Conservation (phyloP, 2,797 vertebrate species). For the Merluccius polli region DNA sequence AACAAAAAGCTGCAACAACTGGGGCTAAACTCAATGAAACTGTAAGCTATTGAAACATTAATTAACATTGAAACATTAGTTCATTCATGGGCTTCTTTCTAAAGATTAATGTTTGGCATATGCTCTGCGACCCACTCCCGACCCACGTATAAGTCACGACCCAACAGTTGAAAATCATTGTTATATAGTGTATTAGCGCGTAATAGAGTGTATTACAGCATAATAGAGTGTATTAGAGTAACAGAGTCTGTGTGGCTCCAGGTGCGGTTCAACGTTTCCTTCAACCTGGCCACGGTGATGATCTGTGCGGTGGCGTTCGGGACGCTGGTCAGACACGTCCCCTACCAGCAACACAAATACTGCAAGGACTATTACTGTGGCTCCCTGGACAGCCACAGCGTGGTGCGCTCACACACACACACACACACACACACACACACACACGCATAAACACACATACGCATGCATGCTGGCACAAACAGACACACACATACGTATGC, state of each 20-base stretch:
- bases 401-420: background rate
- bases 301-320: background rate
- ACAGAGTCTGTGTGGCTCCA: background rate
- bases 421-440: background rate
- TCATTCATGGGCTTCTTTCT: too few relatives aligned
- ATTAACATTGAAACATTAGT: too few relatives aligned
- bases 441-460: background rate
- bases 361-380: background rate
- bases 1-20: too few relatives aligned
- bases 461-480: too few relatives aligned
- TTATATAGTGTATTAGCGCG: too few relatives aligned
- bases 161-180: too few relatives aligned
- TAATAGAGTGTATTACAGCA: background rate
- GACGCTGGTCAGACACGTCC: background rate
- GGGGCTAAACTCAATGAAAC: too few relatives aligned
- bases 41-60: too few relatives aligned
- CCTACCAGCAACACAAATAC: background rate
- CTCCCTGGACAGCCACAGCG: background rate
- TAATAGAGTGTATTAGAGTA: background rate
- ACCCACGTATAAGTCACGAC: too few relatives aligned
- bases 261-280: background rate
- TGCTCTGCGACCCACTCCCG: too few relatives aligned
- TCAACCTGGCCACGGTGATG: background rate
- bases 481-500: too few relatives aligned
- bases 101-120: too few relatives aligned